Conservation (phyloP, 1,140 invertebrate genomes). For the Lethrus apterus region DNA sequence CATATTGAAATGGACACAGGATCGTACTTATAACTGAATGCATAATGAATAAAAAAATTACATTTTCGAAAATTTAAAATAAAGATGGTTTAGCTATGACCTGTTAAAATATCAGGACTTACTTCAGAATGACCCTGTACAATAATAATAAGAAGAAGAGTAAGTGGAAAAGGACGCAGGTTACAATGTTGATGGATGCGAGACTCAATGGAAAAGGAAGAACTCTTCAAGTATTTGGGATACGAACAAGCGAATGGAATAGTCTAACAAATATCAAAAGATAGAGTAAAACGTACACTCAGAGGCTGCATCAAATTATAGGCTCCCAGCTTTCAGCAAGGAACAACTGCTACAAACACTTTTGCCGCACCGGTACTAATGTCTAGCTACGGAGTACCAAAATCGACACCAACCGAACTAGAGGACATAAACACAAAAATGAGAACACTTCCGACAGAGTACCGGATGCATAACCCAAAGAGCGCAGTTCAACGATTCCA, state of each 20-base stretch:
- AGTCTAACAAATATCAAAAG: not conserved
- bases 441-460: not conserved
- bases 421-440: not conserved
- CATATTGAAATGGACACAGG: no score
- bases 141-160: no score
- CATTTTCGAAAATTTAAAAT: no score
- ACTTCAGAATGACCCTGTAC: no score
- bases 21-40: no score
- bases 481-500: conserved; percentile 4
- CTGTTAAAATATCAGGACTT: no score
- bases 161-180: no score
- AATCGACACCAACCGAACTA: not conserved
- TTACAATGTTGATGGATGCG: no score
- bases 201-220: conserved; percentile 1
- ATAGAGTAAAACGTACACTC: not conserved
- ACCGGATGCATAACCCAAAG: not conserved
- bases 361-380: conserved; percentile 4
- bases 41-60: no score
- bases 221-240: conserved; percentile 5
- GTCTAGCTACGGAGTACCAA: not conserved
- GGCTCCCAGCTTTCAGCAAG: not conserved
- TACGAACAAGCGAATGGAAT: not conserved
- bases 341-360: not conserved
- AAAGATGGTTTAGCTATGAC: no score
- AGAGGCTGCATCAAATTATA: not conserved